Percentiles rank a stretch among this genome's conserved stretches.
Conservation (phyloP, 2,888 invertebrate genomes). For the Diarsia rubi region DNA sequence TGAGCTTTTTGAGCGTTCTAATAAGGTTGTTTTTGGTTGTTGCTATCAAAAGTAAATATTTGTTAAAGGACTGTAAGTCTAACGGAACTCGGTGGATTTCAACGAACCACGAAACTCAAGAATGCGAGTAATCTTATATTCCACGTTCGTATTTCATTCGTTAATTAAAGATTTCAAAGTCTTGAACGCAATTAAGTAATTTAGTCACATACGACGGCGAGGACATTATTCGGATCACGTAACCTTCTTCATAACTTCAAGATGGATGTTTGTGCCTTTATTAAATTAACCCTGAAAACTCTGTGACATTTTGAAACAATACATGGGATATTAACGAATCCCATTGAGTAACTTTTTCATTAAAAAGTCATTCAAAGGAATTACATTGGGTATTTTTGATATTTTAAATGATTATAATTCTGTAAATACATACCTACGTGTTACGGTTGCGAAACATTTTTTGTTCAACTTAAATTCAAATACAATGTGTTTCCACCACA, state of each 20-base stretch:
- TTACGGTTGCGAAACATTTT: too few species aligned
- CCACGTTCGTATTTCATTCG: slow-evolving; percentile 67
- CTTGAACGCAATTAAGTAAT: slow-evolving; percentile 65
- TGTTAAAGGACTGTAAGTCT: not conserved
- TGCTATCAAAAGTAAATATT: not conserved
- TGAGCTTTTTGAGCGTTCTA: not conserved
- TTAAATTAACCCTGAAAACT: slow-evolving; percentile 53
- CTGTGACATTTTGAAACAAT: not conserved
- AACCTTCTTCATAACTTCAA: slow-evolving; percentile 50
- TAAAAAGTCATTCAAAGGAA: too few species aligned
- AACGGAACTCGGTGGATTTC: slow-evolving; percentile 30
- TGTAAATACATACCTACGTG: too few species aligned
- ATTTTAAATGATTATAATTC: too few species aligned
- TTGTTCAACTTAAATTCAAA: too few species aligned
- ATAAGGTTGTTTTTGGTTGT: not conserved
- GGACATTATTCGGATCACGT: slow-evolving; percentile 57
- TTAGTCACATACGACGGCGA: slow-evolving; percentile 63
- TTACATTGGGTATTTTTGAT: too few species aligned
- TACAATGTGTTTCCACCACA: too few species aligned
- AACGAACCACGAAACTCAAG: slow-evolving; percentile 55
- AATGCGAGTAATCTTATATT: slow-evolving; percentile 69
- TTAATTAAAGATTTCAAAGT: slow-evolving; percentile 71
- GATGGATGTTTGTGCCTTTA: slow-evolving; percentile 44
- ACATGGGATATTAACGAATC: too few species aligned
- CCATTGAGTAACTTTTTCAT: too few species aligned